phyloP scores from a whole-genome alignment of 2,797 vertebrate genomes.

The Nannoperca australis region DNA sequence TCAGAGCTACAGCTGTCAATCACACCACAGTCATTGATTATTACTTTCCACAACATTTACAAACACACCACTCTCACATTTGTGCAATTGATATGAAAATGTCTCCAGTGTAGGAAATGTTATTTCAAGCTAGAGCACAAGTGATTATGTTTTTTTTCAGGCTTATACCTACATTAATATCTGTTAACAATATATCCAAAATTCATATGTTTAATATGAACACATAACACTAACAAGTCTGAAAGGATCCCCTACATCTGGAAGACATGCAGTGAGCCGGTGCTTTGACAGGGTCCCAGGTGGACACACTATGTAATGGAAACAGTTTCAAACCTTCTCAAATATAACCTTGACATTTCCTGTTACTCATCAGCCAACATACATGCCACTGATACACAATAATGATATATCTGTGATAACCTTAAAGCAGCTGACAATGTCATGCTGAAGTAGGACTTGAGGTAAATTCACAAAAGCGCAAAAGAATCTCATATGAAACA shows the following conservation, averaged over 20 bases:
- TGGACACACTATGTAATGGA: not conserved
- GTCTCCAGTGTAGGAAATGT: not conserved
- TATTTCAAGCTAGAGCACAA: not conserved
- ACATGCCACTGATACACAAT: not conserved
- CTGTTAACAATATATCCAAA: not conserved
- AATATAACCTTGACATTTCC: constrained; percentile 2
- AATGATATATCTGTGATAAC: not conserved
- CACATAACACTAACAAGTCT: not conserved
- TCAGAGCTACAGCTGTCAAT: not conserved
- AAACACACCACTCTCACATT: not conserved
- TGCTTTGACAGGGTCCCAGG: not conserved
- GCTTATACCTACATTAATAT: not conserved
- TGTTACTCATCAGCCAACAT: not conserved
- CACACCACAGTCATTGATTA: not conserved
- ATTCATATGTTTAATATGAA: not conserved
- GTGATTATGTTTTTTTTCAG: not conserved
- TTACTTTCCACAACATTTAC: not conserved
- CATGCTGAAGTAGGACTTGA: not conserved
- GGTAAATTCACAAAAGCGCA: not conserved
- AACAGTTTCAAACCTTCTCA: not conserved
- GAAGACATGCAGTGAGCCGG: not conserved
- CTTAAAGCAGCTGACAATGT: not conserved
- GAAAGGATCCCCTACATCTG: not conserved
- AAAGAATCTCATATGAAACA: not conserved
- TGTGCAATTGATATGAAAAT: no score